Conservation (phyloP, 2,113 vertebrate genomes). For the Panurus biarmicus region DNA sequence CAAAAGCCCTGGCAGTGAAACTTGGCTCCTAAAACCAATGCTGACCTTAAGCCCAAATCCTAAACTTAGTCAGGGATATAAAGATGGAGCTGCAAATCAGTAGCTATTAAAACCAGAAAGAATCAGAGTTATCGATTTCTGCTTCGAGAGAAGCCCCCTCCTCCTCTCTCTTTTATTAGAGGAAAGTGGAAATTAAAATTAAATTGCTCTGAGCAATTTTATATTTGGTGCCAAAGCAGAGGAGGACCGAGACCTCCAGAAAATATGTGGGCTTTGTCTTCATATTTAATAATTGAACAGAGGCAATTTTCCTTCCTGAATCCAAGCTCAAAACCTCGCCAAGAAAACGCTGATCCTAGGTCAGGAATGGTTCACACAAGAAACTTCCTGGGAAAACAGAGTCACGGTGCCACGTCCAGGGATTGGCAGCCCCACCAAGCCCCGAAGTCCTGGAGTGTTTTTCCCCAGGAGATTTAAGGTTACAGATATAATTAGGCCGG, state of each 20-base stretch:
- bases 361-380: neutral
- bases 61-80: neutral
- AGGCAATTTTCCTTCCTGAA: neutral
- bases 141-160: neutral
- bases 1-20: neutral
- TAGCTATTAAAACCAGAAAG: neutral
- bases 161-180: neutral
- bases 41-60: neutral
- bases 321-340: neutral
- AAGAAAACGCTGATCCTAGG: neutral
- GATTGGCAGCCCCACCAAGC: neutral
- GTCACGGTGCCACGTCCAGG: neutral
- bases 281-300: neutral
- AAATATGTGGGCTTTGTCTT: neutral
- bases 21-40: neutral
- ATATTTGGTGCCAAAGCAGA: neutral
- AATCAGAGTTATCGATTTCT: neutral
- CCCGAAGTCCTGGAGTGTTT: neutral
- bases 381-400: neutral
- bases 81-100: neutral
- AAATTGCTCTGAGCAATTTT: neutral
- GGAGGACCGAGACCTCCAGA: neutral
- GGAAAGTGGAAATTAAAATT: neutral
- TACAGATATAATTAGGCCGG: slow-evolving; percentile 30
- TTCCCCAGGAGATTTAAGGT: neutral